Evolutionary conservation across 2,113 vertebrate species (phyloP).

Genomic region (Neopipo cinnamomea): DNA sequence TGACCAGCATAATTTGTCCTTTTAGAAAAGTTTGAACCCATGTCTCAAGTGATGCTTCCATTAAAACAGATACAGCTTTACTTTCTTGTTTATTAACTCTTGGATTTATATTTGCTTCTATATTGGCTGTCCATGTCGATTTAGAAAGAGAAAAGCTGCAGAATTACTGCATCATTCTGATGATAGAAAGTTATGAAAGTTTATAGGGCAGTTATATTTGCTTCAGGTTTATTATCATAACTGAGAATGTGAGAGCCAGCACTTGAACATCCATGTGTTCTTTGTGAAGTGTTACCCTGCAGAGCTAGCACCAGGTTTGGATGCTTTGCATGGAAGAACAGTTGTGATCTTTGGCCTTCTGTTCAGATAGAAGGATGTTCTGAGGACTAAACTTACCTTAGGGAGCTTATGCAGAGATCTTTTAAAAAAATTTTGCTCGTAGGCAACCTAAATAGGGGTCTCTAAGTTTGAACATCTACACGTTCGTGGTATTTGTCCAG

Average conservation of each 20-base stretch:
- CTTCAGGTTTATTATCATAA: not conserved
- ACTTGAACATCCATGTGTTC: not conserved
- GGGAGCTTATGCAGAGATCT: not conserved
- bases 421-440: not conserved
- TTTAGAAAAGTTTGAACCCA: not conserved
- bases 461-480: not conserved
- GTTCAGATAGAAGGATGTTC: not conserved
- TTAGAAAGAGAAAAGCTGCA: not conserved
- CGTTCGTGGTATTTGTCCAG: not conserved
- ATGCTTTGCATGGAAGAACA: not conserved
- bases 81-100: not conserved
- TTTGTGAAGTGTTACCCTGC: not conserved
- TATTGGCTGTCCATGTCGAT: not conserved
- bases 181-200: not conserved
- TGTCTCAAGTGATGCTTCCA: not conserved
- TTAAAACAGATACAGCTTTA: not conserved
- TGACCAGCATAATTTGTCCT: not conserved
- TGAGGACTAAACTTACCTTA: not conserved
- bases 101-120: not conserved
- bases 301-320: not conserved
- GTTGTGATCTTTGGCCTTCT: not conserved
- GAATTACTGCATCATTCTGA: not conserved
- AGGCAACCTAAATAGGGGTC: not conserved
- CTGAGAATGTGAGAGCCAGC: not conserved
- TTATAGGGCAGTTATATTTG: not conserved